Evolutionary conservation across 2,113 vertebrate genomes (phyloP).

Genomic region (Anolis sagrei): DNA sequence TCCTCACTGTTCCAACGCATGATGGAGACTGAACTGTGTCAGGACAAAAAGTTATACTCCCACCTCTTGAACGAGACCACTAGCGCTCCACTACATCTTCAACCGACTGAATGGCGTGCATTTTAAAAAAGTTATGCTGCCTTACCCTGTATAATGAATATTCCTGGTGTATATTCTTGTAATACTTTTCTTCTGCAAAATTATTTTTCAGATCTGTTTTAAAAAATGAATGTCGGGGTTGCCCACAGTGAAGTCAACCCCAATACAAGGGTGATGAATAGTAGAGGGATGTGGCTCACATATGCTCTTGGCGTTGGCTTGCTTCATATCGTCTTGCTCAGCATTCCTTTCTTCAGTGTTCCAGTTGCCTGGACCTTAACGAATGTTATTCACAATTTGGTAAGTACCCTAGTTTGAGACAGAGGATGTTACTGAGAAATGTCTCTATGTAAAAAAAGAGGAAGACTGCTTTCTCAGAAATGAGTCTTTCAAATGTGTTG

Average conservation of each 20-base stretch:
- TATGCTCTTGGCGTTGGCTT: conserved; percentile 92
- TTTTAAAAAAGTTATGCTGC: too few relatives aligned
- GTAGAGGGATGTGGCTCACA: conserved; percentile 97
- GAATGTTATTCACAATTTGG: conserved; percentile 97
- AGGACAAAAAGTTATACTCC: too few relatives aligned
- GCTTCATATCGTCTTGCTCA: conserved; percentile 96
- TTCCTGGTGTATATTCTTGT: not conserved
- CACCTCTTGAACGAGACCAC: too few relatives aligned
- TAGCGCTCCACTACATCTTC: too few relatives aligned
- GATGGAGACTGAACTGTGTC: too few relatives aligned
- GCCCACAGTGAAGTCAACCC: conserved; percentile 99
- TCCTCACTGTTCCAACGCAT: too few relatives aligned
- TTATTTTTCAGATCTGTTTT: conserved; percentile 65
- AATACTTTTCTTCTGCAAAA: conserved; percentile 18
- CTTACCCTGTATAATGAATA: not conserved
- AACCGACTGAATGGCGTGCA: too few relatives aligned
- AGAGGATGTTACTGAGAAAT: not conserved
- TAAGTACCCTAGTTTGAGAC: conserved; percentile 72
- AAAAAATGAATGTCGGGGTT: conserved; percentile 95
- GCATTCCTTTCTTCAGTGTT: conserved; percentile 97
- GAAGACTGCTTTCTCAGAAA: not conserved
- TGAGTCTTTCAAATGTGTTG: not conserved
- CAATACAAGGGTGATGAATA: conserved; percentile 97
- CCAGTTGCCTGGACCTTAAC: conserved; percentile 96
- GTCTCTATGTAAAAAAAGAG: too few relatives aligned